Conservation (phyloP, 2,113 vertebrate species). For the Sula dactylatra region DNA sequence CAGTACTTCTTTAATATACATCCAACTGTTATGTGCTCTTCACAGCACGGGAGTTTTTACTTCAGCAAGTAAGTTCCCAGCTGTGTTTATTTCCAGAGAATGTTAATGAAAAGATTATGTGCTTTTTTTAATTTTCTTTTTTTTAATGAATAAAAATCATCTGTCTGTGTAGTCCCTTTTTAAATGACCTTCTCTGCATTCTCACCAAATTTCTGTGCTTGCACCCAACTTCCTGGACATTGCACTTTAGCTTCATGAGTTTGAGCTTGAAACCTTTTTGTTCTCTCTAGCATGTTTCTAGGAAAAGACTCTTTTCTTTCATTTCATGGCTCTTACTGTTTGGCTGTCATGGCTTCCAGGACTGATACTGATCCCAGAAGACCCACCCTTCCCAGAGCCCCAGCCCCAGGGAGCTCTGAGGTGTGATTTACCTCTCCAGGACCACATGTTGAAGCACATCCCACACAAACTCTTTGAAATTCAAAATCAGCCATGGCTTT, state of each 20-base stretch:
- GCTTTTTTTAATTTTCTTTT: background rate
- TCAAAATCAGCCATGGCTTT: background rate
- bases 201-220: background rate
- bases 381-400: background rate
- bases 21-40: background rate
- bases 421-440: background rate
- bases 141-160: background rate
- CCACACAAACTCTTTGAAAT: background rate
- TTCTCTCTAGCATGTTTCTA: background rate
- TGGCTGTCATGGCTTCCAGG: background rate
- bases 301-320: background rate
- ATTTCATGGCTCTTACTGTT: background rate
- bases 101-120: background rate
- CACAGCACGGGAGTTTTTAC: background rate
- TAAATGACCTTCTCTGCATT: background rate
- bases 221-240: background rate
- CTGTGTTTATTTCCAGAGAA: background rate
- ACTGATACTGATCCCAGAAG: background rate
- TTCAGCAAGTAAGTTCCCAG: background rate
- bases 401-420: no score
- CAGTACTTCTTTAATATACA: background rate
- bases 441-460: background rate
- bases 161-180: background rate
- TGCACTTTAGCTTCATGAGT: background rate
- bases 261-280: background rate